Conservation (phyloP, 35 echinoderm and acorn worm species). For the Lytechinus variegatus region DNA sequence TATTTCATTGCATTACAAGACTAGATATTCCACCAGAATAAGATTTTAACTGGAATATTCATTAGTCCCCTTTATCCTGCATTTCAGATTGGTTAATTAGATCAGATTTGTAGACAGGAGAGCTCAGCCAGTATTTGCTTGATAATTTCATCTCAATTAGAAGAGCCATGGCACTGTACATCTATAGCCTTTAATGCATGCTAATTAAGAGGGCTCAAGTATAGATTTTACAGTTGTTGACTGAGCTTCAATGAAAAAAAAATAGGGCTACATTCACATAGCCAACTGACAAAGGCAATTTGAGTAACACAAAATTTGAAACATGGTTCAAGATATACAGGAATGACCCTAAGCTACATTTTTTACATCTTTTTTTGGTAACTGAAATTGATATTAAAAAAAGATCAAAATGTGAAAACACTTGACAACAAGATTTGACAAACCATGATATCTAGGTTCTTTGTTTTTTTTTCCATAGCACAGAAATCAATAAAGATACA, state of each 20-base stretch:
- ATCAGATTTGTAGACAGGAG: background rate
- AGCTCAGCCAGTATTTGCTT: background rate
- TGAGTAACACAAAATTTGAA: background rate
- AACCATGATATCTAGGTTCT: too few species aligned
- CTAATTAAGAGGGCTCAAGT: background rate
- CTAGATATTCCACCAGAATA: background rate
- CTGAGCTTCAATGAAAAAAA: background rate
- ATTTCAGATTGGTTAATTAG: background rate
- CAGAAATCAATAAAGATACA: too few species aligned
- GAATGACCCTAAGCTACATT: background rate
- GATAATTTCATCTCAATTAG: constrained; percentile 4
- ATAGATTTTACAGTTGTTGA: background rate
- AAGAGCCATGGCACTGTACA: background rate
- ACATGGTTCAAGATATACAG: background rate
- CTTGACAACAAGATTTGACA: background rate
- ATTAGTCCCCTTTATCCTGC: background rate
- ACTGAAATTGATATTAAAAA: background rate
- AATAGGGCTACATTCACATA: background rate
- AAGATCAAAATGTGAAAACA: background rate
- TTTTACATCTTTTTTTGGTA: background rate
- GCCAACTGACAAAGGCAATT: background rate
- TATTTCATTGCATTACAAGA: too few species aligned
- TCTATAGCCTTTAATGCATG: background rate
- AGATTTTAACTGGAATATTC: background rate
- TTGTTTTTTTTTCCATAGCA: too few species aligned